A percentile compares a stretch with the other conserved stretches of the same genome.
phyloP scores from a whole-genome alignment of 2,113 vertebrate species.

The Cyanoramphus novaezelandiae region DNA sequence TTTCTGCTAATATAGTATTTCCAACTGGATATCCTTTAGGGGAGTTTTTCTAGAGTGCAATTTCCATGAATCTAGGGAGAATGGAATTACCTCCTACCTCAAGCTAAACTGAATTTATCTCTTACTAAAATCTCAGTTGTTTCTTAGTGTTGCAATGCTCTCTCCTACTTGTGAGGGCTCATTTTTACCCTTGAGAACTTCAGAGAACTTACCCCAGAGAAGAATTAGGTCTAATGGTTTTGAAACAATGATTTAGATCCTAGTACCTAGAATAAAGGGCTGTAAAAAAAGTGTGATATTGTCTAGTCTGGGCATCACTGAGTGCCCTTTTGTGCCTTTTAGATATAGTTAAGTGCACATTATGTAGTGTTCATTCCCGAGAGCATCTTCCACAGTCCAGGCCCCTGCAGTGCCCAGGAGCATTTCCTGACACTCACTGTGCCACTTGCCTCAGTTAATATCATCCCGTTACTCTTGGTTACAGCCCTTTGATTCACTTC shows the following conservation, averaged over 20 bases:
- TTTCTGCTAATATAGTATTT: constrained; percentile 1
- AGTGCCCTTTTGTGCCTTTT: neutral
- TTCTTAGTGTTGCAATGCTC: neutral
- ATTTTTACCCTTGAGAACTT: constrained; percentile 26
- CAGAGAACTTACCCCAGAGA: neutral
- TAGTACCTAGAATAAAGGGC: neutral
- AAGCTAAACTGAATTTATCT: constrained; percentile 16
- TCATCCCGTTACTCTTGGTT: constrained; percentile 27
- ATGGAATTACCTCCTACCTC: constrained; percentile 11
- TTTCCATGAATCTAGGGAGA: constrained; percentile 24
- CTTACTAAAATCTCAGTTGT: neutral
- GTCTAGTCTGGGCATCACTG: neutral
- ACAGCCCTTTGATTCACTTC: neutral
- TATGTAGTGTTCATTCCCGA: neutral
- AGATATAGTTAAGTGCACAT: neutral
- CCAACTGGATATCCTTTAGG: neutral
- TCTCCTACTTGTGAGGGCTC: neutral
- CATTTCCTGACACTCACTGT: neutral
- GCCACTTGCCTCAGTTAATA: constrained; percentile 23
- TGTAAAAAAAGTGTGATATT: neutral
- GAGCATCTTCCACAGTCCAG: neutral
- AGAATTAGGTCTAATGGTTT: neutral
- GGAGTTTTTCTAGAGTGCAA: neutral
- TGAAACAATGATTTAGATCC: constrained; percentile 5
- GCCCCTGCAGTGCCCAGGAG: neutral